Base-by-base conservation (phyloP, 2,113 vertebrate genomes). In the Labeo rohita region DNA sequence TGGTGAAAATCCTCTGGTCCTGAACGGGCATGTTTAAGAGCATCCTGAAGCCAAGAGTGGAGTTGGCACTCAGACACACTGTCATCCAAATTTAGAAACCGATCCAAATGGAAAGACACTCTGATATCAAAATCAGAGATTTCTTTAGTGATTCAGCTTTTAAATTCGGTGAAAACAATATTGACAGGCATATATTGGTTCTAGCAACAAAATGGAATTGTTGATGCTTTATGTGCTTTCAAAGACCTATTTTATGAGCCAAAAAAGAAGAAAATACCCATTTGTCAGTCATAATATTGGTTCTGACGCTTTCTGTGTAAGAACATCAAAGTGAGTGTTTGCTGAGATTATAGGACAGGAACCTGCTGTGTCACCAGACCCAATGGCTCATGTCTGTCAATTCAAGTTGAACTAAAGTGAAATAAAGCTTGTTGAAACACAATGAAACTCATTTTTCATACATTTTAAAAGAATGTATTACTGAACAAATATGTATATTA, bases 1-100 rank as follows among this genome's bases (percentile, higher is more conserved):
- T 97, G 95, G 96, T 96, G 96, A 96, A 95, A 95, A 91, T 90
- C 95, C 96, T 97, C 93, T 96, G 96, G 95, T 95, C 96, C 96
- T 96, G 96, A 98, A 98, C 96, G 93, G 95, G 94, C 95, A 96
- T 95, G 98, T 98, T 97, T 97, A 95, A 97, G 96, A 96, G 94
- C 96, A 95, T 97, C 96, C 97, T 98, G 96, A 96, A 96, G 82
- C 82, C 66, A 23, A 74, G 50, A 73, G 50, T 50, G 70, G 87
- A 87, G 56, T 56, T 83, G 68, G 78, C 79, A 84, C 13, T 87
- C 78, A 39, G 52, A 76, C 95, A 90, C 94, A 96, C 96, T 97
- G 97, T 97, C 97, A 97, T 97, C 93, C 95, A 95, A 92, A 91
- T 93, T 94, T 93, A 91, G 94, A 95, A 96, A 96, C 93, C 95